Evolutionary conservation across 2,113 vertebrate genomes (phyloP).

Genomic region (Typhlomys cinereus): DNA sequence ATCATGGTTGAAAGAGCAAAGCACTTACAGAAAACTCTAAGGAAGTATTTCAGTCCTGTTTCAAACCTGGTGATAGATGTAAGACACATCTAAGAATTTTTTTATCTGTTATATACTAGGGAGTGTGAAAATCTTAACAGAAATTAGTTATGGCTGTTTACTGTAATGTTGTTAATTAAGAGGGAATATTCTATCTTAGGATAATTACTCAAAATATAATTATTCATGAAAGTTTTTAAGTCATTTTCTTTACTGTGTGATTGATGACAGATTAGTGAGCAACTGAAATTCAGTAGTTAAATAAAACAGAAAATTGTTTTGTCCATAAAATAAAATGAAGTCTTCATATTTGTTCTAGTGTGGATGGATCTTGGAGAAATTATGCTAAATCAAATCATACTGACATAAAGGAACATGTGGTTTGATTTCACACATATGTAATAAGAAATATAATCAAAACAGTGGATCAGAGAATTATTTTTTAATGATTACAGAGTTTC

Average conservation of each 20-base stretch:
- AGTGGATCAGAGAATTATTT: background rate
- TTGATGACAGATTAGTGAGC: background rate
- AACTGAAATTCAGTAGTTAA: background rate
- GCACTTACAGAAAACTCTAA: background rate
- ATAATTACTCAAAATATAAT: conserved; percentile 1
- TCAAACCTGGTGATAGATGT: background rate
- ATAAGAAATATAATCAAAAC: background rate
- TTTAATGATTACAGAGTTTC: background rate
- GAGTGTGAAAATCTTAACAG: background rate
- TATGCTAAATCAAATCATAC: background rate
- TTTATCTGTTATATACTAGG: background rate
- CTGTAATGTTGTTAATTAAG: background rate
- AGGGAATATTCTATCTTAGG: background rate
- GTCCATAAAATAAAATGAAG: background rate
- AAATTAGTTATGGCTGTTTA: background rate
- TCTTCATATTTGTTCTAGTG: background rate
- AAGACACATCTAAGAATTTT: background rate
- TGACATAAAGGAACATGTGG: background rate
- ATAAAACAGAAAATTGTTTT: background rate
- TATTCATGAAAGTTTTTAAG: background rate
- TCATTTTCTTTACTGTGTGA: background rate
- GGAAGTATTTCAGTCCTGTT: background rate
- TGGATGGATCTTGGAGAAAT: background rate
- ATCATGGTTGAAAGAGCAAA: background rate
- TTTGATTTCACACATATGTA: background rate